phyloP scores from a whole-genome alignment of 2,113 vertebrate species.

The Halcyon malimbica region DNA sequence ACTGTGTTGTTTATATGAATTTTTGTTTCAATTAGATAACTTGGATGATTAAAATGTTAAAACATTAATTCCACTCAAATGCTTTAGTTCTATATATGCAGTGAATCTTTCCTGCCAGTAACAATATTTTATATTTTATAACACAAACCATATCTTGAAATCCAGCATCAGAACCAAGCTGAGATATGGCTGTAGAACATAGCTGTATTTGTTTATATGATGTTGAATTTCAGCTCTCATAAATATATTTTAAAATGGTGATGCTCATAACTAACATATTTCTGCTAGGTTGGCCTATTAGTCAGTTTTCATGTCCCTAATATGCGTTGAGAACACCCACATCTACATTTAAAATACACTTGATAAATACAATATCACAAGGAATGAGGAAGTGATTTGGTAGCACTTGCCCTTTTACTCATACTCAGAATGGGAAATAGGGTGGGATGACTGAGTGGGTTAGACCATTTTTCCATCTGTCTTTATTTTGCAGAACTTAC shows the following conservation, averaged over 20 bases:
- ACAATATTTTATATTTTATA: not conserved
- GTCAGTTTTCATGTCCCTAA: slow-evolving; percentile 11
- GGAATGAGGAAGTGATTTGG: not conserved
- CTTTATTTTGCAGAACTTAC: slow-evolving; percentile 24
- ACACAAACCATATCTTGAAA: not conserved
- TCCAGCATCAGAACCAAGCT: not conserved
- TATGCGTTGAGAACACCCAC: not conserved
- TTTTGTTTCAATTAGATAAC: not conserved
- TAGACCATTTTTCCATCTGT: slow-evolving; percentile 30
- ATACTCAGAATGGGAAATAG: not conserved
- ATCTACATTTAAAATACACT: slow-evolving; percentile 3
- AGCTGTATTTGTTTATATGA: slow-evolving; percentile 9
- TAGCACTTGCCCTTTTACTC: slow-evolving; percentile 20
- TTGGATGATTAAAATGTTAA: not conserved
- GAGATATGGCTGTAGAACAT: slow-evolving; percentile 17
- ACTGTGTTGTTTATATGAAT: not conserved
- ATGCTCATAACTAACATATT: not conserved
- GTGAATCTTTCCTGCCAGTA: not conserved
- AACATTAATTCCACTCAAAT: not conserved
- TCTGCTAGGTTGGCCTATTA: not conserved
- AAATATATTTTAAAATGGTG: not conserved
- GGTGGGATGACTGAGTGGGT: slow-evolving; percentile 44
- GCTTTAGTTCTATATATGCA: not conserved
- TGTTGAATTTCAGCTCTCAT: not conserved
- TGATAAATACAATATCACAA: slow-evolving; percentile 27